Evolutionary conservation across 1,140 invertebrate species (phyloP), one percentile per base, ranked within the genome.

Genomic region (Colletes gigas): DNA sequence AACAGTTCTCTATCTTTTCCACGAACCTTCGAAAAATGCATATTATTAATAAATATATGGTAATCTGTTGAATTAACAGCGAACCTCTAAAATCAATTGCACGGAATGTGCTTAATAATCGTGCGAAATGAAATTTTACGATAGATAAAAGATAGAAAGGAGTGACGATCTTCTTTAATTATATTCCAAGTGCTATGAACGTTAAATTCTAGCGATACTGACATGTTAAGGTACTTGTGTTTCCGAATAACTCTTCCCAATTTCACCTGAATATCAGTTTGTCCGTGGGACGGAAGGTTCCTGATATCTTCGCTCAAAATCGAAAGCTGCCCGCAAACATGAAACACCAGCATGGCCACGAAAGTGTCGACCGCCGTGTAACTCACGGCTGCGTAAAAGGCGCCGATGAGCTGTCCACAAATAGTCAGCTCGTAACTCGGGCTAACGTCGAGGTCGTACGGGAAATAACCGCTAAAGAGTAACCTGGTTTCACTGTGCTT

Each of bases 311-410:
- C 0, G 7, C 17, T 57, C 19, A 86, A 7, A 30, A 63, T 85
- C 8, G 66, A 39, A n/a, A 95, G 74, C 30, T 94, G 92, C 47
- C 93, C 94, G n/a, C 93, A 91, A 17, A 93, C 89, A 74, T 94
- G 94, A 0, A 93, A 91, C 30, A 94, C 89, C n/a, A 94, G 66
- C 5, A 91, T 89, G 1, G 90, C 89, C n/a, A 94, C 90, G 21
- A 95, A 87, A 2, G 90, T 92, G 57, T 95, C 94, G 55, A 94
- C 91, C 17, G 87, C 88, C 0, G 94, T 88, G 78, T 94, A 94
- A 6, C 92, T 86, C 4, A 70, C 85, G 3, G 92, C 93, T 0
- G 91, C 89, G 0, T 92, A 78, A 8, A 85, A 67, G 3, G 92
- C 67, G 0, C 91, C 91, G 0, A 89, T n/a, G 3, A 93, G 84